Evolutionary conservation across 2,113 vertebrate species (phyloP).

Genomic region (Tinamus guttatus): DNA sequence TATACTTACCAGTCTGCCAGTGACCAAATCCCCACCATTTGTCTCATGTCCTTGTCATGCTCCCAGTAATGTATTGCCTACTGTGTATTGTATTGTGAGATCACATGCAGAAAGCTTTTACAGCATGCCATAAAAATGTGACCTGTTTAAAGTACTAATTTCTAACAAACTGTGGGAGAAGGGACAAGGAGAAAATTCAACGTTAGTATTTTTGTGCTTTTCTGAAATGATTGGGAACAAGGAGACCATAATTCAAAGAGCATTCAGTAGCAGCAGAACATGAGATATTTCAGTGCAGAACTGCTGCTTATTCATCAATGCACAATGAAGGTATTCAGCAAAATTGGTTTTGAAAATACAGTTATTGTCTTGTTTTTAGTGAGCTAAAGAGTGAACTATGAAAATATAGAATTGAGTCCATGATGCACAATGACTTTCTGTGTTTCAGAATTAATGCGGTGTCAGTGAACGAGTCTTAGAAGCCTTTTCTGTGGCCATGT

Average conservation of each 20-base stretch:
- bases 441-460: not conserved
- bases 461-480: not conserved
- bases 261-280: not conserved
- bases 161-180: not conserved
- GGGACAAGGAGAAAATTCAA: not conserved
- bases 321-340: conserved; percentile 38
- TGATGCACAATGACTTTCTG: not conserved
- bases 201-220: not conserved
- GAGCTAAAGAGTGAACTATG: not conserved
- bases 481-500: not conserved
- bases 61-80: not conserved
- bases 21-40: not conserved
- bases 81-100: not conserved
- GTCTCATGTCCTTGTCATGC: not conserved
- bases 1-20: not conserved
- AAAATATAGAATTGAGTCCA: not conserved
- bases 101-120: not conserved
- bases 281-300: not conserved
- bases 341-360: not conserved
- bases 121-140: not conserved
- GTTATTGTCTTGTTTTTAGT: not conserved
- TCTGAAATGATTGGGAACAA: not conserved
- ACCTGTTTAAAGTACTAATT: conserved; percentile 2
- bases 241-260: not conserved
- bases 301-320: not conserved